Percentiles rank a stretch among this genome's conserved stretches.
phyloP scores from a whole-genome alignment of 2,888 invertebrate genomes.

The Pimpla rufipes region DNA sequence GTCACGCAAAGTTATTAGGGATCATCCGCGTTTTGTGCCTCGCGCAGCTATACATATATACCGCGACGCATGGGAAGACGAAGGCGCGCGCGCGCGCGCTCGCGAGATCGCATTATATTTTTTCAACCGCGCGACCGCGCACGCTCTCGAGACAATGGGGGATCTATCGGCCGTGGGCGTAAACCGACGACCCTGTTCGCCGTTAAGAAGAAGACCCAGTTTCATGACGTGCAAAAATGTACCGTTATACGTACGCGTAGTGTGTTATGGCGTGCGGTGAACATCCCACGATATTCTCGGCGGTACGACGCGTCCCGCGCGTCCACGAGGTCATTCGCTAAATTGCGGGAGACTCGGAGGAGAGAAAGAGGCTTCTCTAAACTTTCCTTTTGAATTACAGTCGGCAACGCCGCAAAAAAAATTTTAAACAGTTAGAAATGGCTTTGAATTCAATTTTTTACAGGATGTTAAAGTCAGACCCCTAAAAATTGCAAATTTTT shows the following conservation, averaged over 20 bases:
- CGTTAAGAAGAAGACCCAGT: constrained; percentile 68
- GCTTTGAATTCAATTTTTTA: not conserved
- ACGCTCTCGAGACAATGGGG: constrained; percentile 68
- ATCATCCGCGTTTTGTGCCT: constrained; percentile 65
- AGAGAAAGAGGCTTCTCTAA: constrained; percentile 15
- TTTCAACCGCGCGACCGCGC: constrained; percentile 45
- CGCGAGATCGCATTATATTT: constrained; percentile 55
- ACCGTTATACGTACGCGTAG: constrained; percentile 56
- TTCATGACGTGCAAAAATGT: constrained; percentile 69
- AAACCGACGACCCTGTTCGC: constrained; percentile 64
- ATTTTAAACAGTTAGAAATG: not conserved
- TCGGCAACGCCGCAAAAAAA: constrained; percentile 11
- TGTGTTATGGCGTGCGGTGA: constrained; percentile 46
- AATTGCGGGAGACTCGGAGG: constrained; percentile 65
- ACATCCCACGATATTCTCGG: constrained; percentile 55
- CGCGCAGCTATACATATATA: constrained; percentile 34
- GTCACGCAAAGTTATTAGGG: constrained; percentile 69
- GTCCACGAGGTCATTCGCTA: constrained; percentile 65
- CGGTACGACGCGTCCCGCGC: constrained; percentile 45
- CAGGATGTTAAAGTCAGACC: too few relatives aligned
- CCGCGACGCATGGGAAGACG: constrained; percentile 58
- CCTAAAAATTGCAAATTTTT: too few relatives aligned
- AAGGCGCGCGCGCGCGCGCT: constrained; percentile 49
- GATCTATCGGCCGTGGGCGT: constrained; percentile 69
- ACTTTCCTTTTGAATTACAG: constrained; percentile 30